These are phyloP conservation scores for Cariama cristata DNA, from an alignment of 2,113 vertebrate species.

Conservation along the genomic window DNA sequence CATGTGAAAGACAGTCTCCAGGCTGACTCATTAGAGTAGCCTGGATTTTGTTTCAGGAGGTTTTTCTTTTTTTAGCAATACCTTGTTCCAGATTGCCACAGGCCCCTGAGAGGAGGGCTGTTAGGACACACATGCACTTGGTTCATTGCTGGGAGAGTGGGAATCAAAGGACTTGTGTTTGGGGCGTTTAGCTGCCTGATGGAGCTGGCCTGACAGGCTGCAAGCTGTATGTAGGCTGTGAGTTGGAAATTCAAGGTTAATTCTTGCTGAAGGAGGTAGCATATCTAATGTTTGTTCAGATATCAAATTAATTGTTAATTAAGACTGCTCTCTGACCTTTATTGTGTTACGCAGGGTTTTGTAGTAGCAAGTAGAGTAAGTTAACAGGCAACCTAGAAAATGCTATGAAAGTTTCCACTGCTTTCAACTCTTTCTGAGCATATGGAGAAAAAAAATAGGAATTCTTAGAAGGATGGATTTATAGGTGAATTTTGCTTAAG, in stretches of 20 bases:
- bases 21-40: neutral
- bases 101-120: neutral
- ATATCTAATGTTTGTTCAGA: neutral
- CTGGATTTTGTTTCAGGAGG: neutral
- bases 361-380: neutral
- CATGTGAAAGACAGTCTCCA: neutral
- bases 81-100: neutral
- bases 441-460: neutral
- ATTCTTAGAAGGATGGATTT: neutral
- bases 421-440: neutral
- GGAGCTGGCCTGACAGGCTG: neutral
- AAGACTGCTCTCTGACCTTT: neutral
- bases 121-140: rapidly evolving
- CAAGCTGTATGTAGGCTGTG: neutral
- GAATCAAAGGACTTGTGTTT: neutral
- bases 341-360: neutral
- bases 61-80: neutral
- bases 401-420: neutral
- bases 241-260: neutral
- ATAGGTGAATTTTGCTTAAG: neutral
- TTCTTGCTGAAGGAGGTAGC: neutral
- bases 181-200: neutral
- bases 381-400: neutral
- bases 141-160: neutral
- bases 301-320: neutral